These are phyloP conservation scores for Montipora foliosa DNA, from an alignment of 64 coral and sea anemone species.

Conservation along the genomic window DNA sequence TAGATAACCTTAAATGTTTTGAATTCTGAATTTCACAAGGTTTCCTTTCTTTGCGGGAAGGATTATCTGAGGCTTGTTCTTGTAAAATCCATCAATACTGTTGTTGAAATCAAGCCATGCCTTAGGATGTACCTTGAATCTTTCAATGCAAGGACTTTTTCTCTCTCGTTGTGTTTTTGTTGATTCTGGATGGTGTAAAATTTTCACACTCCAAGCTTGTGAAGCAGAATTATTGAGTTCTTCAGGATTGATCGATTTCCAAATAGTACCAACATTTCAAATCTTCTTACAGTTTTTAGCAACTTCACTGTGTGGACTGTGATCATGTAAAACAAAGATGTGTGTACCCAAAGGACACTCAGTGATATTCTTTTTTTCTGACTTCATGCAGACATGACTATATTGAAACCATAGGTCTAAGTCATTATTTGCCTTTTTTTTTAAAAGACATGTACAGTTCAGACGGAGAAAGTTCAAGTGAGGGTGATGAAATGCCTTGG, in stretches of 20 bases:
- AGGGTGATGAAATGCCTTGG: slow-evolving; percentile 78
- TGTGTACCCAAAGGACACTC: not conserved
- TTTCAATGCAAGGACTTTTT: too few species aligned
- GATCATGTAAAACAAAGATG: too few species aligned
- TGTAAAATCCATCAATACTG: not conserved
- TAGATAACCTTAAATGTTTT: not conserved
- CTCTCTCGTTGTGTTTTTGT: not conserved
- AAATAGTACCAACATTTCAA: not conserved
- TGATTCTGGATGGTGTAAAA: not conserved
- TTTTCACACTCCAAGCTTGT: not conserved
- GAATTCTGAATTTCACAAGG: not conserved
- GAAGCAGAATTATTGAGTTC: not conserved
- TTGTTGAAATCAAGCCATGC: not conserved
- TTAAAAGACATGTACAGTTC: slow-evolving; percentile 81
- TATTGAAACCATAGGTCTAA: too few species aligned
- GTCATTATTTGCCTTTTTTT: not conserved
- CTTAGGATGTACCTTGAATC: not conserved
- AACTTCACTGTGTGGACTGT: too few species aligned
- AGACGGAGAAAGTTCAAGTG: slow-evolving; percentile 85
- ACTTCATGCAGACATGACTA: not conserved
- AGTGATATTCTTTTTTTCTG: not conserved
- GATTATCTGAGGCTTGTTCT: not conserved
- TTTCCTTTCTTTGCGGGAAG: not conserved
- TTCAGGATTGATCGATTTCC: not conserved
- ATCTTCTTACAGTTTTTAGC: not conserved